phyloP scores from a whole-genome alignment of 2,113 vertebrate genomes.

The Formicarius rufipectus region DNA sequence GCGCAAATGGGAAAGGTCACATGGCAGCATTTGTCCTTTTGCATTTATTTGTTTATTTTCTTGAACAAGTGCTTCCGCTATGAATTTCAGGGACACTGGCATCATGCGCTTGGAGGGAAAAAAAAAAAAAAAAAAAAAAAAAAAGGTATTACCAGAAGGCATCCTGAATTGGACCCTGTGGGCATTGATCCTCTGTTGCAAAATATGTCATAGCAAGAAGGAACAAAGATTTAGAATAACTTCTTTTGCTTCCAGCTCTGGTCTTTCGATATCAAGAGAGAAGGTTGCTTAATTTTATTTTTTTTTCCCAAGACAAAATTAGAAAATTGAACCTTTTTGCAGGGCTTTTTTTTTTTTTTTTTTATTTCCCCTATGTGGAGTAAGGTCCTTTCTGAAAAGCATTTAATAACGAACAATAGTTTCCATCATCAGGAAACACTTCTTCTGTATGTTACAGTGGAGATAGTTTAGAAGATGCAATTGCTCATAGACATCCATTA shows the following conservation, averaged over 20 bases:
- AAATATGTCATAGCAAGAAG: neutral
- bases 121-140: neutral
- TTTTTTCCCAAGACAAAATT: neutral
- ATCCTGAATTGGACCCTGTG: neutral
- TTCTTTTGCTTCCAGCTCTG: neutral
- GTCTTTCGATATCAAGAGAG: neutral
- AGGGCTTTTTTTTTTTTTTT: neutral
- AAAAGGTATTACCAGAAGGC: neutral
- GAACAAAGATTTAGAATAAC: neutral
- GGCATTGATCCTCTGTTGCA: neutral
- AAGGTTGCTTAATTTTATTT: neutral
- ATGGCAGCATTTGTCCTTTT: neutral
- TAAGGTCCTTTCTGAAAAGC: neutral
- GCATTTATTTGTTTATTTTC: neutral
- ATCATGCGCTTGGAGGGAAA: accelerated
- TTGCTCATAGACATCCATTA: neutral
- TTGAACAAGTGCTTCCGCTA: neutral
- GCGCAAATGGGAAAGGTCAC: neutral
- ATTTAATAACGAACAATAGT: neutral
- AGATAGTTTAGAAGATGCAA: neutral
- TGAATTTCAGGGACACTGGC: neutral
- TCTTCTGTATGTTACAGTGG: neutral
- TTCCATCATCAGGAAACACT: neutral
- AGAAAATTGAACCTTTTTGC: neutral
- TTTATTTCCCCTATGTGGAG: neutral